Evolutionary conservation across 2,888 invertebrate genomes (phyloP).

Genomic region (Maniola hyperantus): DNA sequence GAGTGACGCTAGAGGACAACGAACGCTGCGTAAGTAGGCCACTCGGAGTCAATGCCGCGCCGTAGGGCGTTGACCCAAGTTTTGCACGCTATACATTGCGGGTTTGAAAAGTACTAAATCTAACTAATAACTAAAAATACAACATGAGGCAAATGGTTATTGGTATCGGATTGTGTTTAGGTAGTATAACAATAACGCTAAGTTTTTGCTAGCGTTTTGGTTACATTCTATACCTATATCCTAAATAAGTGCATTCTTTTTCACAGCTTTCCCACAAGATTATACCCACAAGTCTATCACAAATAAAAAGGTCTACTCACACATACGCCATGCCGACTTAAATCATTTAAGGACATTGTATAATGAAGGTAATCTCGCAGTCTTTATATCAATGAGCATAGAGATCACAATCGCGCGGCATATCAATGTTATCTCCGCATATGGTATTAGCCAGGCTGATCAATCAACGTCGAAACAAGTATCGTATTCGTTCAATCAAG

Average conservation of each 20-base stretch:
- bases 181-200: too few relatives aligned
- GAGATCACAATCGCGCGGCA: slow-evolving; percentile 19
- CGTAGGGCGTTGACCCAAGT: too few relatives aligned
- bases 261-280: slow-evolving; percentile 3
- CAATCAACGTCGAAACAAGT: slow-evolving; percentile 42
- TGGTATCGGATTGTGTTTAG: too few relatives aligned
- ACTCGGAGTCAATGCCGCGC: too few relatives aligned
- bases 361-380: slow-evolving; percentile 1
- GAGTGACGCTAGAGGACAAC: too few relatives aligned
- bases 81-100: too few relatives aligned
- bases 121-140: too few relatives aligned
- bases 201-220: too few relatives aligned
- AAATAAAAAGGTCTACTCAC: not conserved
- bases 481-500: slow-evolving; percentile 41
- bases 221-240: not conserved
- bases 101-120: too few relatives aligned
- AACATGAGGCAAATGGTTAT: too few relatives aligned
- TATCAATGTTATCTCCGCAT: slow-evolving; percentile 28
- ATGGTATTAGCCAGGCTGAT: slow-evolving; percentile 34
- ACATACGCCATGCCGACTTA: not conserved
- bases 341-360: slow-evolving; percentile 4
- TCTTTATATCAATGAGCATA: slow-evolving; percentile 19
- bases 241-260: too few relatives aligned
- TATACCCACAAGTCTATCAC: not conserved
- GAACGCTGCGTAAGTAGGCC: too few relatives aligned